A percentile compares a stretch with the other conserved stretches of the same genome.
These are phyloP conservation scores for Rapana venosa DNA, from an alignment of 2,888 invertebrate genomes.

Conservation along the genomic window DNA sequence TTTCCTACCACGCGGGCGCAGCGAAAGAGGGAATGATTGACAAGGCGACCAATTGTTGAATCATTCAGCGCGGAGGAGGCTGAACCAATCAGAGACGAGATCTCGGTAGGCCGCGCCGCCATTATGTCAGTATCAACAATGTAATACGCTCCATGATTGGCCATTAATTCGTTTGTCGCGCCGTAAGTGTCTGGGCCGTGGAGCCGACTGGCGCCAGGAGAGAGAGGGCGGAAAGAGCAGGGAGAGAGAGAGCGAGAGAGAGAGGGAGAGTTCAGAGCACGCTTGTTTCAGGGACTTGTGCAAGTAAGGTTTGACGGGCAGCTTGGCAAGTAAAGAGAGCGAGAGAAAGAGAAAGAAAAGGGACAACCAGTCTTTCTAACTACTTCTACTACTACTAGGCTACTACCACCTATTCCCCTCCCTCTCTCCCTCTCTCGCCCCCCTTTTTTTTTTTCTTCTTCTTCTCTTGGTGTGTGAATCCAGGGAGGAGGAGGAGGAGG, in stretches of 20 bases:
- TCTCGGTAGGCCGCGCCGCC: constrained; percentile 53
- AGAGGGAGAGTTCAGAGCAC: neutral
- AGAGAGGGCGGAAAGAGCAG: neutral
- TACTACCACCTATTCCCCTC: neutral
- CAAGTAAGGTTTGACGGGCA: neutral
- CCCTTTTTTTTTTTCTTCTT: neutral
- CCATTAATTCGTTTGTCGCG: constrained; percentile 63
- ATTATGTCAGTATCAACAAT: constrained; percentile 67
- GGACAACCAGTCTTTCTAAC: neutral
- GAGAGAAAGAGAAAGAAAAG: neutral
- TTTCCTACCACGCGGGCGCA: constrained; percentile 16
- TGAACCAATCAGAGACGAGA: constrained; percentile 53
- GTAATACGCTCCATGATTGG: constrained; percentile 64
- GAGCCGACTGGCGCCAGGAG: constrained; percentile 57
- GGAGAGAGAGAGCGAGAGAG: neutral
- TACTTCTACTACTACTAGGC: neutral
- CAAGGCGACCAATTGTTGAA: constrained; percentile 55
- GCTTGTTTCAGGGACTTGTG: neutral
- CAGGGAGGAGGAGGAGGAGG: neutral
- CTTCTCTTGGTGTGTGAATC: neutral
- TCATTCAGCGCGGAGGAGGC: constrained; percentile 48
- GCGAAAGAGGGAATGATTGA: constrained; percentile 50
- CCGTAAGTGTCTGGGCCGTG: constrained; percentile 56
- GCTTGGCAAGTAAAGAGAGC: neutral
- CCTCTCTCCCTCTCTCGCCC: neutral